Base-by-base conservation (phyloP, 2,797 vertebrate species). In the Crocodylus rhombifer region DNA sequence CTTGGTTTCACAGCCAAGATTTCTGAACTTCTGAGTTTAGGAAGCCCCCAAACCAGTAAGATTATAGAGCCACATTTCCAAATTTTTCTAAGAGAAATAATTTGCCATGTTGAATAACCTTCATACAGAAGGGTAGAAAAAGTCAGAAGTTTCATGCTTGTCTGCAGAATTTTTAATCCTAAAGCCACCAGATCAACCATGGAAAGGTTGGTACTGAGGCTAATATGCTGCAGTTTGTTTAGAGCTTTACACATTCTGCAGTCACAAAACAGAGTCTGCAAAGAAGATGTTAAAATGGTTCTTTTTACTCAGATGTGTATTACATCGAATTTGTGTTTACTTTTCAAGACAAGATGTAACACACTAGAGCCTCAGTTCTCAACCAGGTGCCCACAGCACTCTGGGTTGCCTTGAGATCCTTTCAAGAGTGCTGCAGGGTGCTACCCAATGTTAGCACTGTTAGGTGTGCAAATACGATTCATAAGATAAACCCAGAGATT, bases 151-250 rank as follows among this genome's bases (percentile, higher is more conserved):
- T 90, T 71, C 58, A 74, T 67, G 74, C 88, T 88, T 74, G 82
- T 4, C 30, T 61, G 71, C 51, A 67, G n/a, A 57, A 17, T 80
- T 88, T 91, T 65, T 62, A 77, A 87, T 77, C 28, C 26, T 4
- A 42, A 71, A 71, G 65, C 51, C 92, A 51, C 33, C 55, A 92
- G 81, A 91, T 89, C 90, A 94, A 92, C 94, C 42, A 92, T 93
- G 64, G 74, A 91, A 92, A 95, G 77, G 82, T 87, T 0, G 11
- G 36, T 88, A 86, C 86, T 94, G 82, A 88, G 89, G 77, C 74
- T 77, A 33, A 30, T 79, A 42, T 30, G 42, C 51, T 86, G 30
- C 36, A 33, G 3, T 63, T 79, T 88, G 64, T 81, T 86, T 71
- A 33, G 62, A 60, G 20, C 64, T 75, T 5, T 15, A 36, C 28